Percentiles rank a stretch among this genome's conserved stretches.
These are phyloP conservation scores for Hipparchia semele DNA, from an alignment of 2,888 invertebrate genomes.

Conservation along the genomic window DNA sequence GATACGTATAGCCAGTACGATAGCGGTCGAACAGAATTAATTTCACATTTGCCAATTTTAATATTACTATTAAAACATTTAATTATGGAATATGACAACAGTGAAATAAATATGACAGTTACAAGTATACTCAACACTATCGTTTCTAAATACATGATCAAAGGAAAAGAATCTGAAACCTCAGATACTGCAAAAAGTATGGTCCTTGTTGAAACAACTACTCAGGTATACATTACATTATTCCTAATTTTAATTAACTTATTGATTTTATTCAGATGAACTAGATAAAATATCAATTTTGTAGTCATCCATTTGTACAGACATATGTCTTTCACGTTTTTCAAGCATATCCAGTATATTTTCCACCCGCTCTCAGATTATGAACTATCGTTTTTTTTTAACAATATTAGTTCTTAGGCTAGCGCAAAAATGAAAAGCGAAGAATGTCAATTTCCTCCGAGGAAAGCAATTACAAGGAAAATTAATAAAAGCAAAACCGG, in stretches of 20 bases:
- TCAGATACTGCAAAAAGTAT: conserved; percentile 42
- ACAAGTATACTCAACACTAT: conserved; percentile 65
- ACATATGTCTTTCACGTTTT: too few species aligned
- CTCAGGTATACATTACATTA: conserved; percentile 55
- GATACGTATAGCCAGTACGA: conserved; percentile 54
- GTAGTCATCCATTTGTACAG: too few species aligned
- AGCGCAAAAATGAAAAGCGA: conserved; percentile 54
- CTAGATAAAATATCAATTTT: too few species aligned
- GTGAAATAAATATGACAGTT: conserved; percentile 66
- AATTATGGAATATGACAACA: conserved; percentile 64
- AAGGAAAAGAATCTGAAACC: conserved; percentile 40
- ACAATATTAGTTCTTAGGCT: conserved; percentile 51
- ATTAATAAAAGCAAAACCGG: conserved; percentile 49
- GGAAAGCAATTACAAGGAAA: conserved; percentile 44
- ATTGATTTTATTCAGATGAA: too few species aligned
- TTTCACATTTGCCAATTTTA: conserved; percentile 51
- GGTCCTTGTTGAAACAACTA: conserved; percentile 52
- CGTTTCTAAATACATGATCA: conserved; percentile 51
- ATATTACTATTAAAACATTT: conserved; percentile 58
- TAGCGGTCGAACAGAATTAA: conserved; percentile 55
- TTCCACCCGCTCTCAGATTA: too few species aligned
- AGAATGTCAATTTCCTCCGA: conserved; percentile 54
- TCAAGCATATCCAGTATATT: too few species aligned
- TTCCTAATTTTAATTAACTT: too few species aligned
- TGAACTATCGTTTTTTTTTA: not conserved